Evolutionary conservation across 2,113 vertebrate genomes (phyloP), one percentile per base, ranked within the genome.

Genomic region (Casuarius casuarius): DNA sequence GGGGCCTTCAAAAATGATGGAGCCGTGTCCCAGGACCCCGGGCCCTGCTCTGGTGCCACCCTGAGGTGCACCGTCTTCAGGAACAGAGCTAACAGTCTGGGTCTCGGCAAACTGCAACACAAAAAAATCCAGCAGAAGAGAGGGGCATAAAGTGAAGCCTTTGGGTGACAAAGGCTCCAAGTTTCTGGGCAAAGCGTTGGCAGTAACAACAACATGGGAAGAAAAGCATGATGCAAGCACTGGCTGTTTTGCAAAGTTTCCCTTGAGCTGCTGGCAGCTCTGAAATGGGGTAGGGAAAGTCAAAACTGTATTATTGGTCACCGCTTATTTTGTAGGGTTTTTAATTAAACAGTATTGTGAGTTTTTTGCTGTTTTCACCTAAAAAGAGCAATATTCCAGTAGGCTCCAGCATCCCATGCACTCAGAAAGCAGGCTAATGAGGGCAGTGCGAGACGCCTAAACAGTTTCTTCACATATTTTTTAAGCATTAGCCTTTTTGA

Each of bases 211-310:
- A 79, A 61, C 21, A 79, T 0, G 31, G 28, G 31, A 97, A 91
- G 35, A 78, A 77, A 72, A 73, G 9, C 0, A 0, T 52, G 75
- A 85, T 72, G 71, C 42, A 80, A 90, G 71, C 49, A 89, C 38
- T 74, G 23, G 20, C 31, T 67, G 72, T 31, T 94, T 56, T 81
- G 72, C 54, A 68, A 96, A 96, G 87, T 80, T 95, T 90, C 75
- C 51, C 75, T 86, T 77, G 75, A 86, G 78, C 78, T 89, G 74
- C 91, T 83, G 75, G 74, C 38, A 92, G 89, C 68, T 44, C 58
- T 63, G 59, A 85, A 91, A 87, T 1, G 9, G 22, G 51, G 63
- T 42, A 66, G 10, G 66, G 71, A 90, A 95, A 92, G 78, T 71
- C 70, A 74, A 54, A 91, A 70, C 2, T 51, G 40, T 61, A 40